These are phyloP conservation scores for Eupleurogrammus muticus DNA, from an alignment of 2,797 vertebrate species.

Conservation along the genomic window DNA sequence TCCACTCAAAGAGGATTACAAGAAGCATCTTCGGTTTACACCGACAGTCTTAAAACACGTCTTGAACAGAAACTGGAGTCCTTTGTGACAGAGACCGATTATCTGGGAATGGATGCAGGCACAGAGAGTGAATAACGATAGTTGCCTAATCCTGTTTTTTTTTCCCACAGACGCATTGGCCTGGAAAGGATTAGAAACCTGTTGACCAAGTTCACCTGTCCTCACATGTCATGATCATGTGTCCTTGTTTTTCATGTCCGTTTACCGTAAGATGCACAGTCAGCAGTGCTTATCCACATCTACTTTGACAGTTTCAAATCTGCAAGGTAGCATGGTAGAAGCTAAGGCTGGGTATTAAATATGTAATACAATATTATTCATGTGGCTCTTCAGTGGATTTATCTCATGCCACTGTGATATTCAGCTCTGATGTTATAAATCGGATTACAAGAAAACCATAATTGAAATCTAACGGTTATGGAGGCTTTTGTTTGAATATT, in stretches of 20 bases:
- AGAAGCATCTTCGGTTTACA: constrained; percentile 8
- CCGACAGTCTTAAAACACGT: constrained; percentile 5
- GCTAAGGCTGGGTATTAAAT: constrained; percentile 1
- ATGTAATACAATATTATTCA: background rate
- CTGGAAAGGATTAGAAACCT: constrained; percentile 61
- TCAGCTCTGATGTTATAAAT: background rate
- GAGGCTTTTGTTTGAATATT: too few species aligned
- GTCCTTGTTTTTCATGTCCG: constrained; percentile 26
- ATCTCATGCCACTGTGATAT: background rate
- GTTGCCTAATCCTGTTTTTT: constrained; percentile 42
- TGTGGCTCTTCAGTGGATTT: background rate
- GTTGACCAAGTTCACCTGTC: constrained; percentile 69
- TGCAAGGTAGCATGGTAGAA: background rate
- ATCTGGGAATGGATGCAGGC: background rate
- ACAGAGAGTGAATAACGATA: constrained; percentile 15
- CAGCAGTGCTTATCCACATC: background rate
- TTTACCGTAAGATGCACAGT: constrained; percentile 25
- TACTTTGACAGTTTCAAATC: constrained; percentile 6
- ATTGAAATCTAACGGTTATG: too few species aligned
- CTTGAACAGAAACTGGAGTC: background rate
- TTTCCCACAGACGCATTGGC: constrained; percentile 70
- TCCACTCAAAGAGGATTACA: background rate
- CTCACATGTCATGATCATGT: constrained; percentile 50
- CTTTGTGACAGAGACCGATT: constrained; percentile 11
- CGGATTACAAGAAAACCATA: too few species aligned